phyloP scores from a whole-genome alignment of 2,113 vertebrate genomes.

The Dendropsophus ebraccatus region DNA sequence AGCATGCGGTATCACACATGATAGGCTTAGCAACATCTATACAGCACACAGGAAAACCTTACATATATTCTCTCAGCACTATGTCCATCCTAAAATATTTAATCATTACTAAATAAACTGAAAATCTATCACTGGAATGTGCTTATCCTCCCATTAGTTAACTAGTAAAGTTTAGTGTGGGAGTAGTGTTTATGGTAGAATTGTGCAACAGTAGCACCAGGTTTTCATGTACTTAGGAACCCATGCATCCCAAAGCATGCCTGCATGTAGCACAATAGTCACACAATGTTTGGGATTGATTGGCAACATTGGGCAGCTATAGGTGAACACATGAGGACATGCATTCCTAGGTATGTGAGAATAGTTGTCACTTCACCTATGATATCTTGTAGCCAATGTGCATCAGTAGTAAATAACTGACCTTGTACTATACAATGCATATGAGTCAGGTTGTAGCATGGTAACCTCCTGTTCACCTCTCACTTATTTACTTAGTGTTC shows the following conservation, averaged over 20 bases:
- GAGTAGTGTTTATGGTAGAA: not conserved
- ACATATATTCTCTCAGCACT: not conserved
- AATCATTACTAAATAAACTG: too few species aligned
- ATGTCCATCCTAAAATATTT: not conserved
- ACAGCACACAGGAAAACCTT: too few species aligned
- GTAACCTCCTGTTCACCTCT: constrained; percentile 49
- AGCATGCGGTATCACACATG: not conserved
- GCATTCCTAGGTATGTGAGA: too few species aligned
- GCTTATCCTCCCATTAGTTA: not conserved
- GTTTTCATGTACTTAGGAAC: too few species aligned
- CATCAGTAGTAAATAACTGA: not conserved
- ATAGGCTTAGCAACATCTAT: too few species aligned
- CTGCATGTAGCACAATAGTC: too few species aligned
- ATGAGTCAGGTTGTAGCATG: not conserved
- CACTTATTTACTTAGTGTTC: constrained; percentile 29
- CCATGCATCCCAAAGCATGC: too few species aligned
- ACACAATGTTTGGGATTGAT: too few species aligned
- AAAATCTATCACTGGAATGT: too few species aligned
- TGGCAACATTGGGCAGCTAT: too few species aligned
- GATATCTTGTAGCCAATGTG: not conserved
- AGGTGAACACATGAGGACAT: too few species aligned
- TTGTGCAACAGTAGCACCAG: not conserved
- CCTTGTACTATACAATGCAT: not conserved
- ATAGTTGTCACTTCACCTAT: not conserved
- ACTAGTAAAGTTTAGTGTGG: not conserved